A percentile compares a stretch with the other conserved stretches of the same genome.
Evolutionary conservation across 1,140 invertebrate species (phyloP).

Genomic region (Pseudomyrmex flavicornis): DNA sequence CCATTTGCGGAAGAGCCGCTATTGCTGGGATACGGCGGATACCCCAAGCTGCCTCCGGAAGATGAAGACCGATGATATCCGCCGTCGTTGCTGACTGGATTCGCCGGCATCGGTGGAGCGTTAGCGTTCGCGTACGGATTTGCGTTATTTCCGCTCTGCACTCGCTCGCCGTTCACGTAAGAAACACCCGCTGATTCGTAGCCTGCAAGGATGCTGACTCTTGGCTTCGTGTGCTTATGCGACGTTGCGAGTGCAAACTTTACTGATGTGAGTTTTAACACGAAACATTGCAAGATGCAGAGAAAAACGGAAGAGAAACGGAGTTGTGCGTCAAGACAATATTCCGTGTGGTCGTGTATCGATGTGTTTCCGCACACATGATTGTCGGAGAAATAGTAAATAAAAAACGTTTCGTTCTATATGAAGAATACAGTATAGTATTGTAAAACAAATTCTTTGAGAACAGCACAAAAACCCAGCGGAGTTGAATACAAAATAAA

Average conservation of each 20-base stretch:
- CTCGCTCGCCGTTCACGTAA: conserved; percentile 78
- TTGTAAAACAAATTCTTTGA: too few species aligned
- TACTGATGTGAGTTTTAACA: not conserved
- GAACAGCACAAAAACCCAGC: too few species aligned
- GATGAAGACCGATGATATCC: conserved; percentile 59
- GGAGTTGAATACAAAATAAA: not conserved
- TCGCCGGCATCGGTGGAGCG: conserved; percentile 77
- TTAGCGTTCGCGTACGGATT: conserved; percentile 82
- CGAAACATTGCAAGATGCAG: conserved; percentile 34
- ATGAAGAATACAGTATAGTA: too few species aligned
- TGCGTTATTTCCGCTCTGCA: conserved; percentile 62
- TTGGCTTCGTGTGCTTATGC: conserved; percentile 32
- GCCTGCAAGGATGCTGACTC: conserved; percentile 77
- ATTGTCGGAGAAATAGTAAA: too few species aligned
- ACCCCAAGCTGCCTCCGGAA: conserved; percentile 72
- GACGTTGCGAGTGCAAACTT: too few species aligned
- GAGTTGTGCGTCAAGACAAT: too few species aligned
- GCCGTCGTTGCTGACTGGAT: conserved; percentile 60
- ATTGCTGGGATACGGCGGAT: conserved; percentile 77
- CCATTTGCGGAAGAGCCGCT: conserved; percentile 64
- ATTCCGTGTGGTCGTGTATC: too few species aligned
- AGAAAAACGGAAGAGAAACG: too few species aligned
- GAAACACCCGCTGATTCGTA: conserved; percentile 81
- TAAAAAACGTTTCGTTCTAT: too few species aligned
- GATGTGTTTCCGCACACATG: too few species aligned